Evolutionary conservation across 2,113 vertebrate genomes (phyloP).

Genomic region (Ahaetulla prasina): DNA sequence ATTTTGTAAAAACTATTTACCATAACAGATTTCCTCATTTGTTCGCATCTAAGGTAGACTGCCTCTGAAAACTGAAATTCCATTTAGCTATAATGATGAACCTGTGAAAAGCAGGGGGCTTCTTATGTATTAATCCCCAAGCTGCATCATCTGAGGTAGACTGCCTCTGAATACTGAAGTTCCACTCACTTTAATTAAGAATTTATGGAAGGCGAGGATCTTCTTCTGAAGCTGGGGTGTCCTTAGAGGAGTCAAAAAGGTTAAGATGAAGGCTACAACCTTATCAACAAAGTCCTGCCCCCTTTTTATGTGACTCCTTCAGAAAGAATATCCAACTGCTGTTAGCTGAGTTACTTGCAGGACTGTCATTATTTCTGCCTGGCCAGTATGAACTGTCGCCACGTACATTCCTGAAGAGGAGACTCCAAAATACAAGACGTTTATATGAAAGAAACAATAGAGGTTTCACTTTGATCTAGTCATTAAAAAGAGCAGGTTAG

Average conservation of each 20-base stretch:
- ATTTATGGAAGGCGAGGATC: background rate
- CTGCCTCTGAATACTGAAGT: background rate
- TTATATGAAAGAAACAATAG: background rate
- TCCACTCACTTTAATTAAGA: background rate
- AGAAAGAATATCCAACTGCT: background rate
- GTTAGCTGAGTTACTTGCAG: background rate
- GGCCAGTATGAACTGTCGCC: background rate
- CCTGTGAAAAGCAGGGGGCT: background rate
- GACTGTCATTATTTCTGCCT: background rate
- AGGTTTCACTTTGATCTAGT: background rate
- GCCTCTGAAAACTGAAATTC: background rate
- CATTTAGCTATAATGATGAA: background rate
- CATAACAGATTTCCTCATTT: background rate
- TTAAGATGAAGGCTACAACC: background rate
- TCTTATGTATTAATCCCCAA: background rate
- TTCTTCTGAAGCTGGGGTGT: background rate
- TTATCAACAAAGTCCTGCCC: background rate
- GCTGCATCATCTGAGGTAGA: background rate
- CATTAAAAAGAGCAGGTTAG: background rate
- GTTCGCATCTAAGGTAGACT: background rate
- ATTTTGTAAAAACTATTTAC: background rate
- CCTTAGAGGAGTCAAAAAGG: background rate
- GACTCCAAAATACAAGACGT: background rate
- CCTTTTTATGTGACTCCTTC: background rate
- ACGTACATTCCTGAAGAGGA: background rate